Evolutionary conservation across 2,888 invertebrate species (phyloP).

Genomic region (Coecobrya sp.): DNA sequence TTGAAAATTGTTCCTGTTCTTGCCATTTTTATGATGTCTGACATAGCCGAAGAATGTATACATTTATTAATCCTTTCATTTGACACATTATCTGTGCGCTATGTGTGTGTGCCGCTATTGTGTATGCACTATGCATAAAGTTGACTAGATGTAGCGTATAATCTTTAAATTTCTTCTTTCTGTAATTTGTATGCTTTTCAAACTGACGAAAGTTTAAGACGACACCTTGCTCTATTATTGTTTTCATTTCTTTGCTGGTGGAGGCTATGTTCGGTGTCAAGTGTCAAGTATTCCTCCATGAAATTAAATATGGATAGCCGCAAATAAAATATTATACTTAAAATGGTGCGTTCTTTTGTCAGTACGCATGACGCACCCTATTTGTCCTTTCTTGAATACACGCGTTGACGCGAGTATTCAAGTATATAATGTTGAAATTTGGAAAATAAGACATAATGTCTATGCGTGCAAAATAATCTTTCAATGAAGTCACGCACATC

Average conservation of each 20-base stretch:
- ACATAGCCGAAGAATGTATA: not conserved
- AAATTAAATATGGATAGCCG: too few relatives aligned
- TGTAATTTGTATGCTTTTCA: conserved; percentile 51
- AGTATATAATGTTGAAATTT: not conserved
- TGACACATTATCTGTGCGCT: not conserved
- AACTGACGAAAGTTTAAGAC: conserved; percentile 3
- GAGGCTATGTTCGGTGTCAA: too few relatives aligned
- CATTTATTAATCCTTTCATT: not conserved
- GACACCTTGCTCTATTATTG: conserved; percentile 41
- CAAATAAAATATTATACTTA: too few relatives aligned
- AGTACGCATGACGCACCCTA: too few relatives aligned
- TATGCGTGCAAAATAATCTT: conserved; percentile 53
- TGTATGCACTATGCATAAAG: not conserved
- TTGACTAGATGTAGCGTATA: conserved; percentile 12
- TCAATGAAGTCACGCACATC: conserved; percentile 52
- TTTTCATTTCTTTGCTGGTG: not conserved
- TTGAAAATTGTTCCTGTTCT: not conserved
- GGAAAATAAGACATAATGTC: not conserved
- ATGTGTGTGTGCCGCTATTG: not conserved
- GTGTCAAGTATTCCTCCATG: too few relatives aligned
- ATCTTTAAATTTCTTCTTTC: conserved; percentile 2
- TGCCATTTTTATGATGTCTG: not conserved
- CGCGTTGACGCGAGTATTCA: too few relatives aligned
- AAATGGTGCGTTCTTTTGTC: not conserved
- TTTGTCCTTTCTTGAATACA: too few relatives aligned